phyloP scores from a whole-genome alignment of 2,113 vertebrate genomes.

The Halichoerus grypus region DNA sequence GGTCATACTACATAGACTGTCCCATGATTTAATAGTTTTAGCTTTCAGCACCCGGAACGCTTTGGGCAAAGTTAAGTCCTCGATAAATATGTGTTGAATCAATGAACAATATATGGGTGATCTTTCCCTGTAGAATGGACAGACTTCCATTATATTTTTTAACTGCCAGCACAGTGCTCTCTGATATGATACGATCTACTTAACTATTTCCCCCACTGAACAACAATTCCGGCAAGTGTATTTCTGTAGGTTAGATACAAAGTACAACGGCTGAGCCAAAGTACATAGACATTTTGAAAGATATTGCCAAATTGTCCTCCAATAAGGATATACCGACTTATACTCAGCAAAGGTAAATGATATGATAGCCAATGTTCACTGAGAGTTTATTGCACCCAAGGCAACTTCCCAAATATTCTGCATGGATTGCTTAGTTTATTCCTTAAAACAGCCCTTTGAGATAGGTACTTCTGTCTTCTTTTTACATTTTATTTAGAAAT shows the following conservation, averaged over 20 bases:
- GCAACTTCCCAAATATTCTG: background rate
- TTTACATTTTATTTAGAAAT: conserved; percentile 31
- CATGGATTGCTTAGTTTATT: background rate
- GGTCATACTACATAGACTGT: background rate
- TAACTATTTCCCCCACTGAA: background rate
- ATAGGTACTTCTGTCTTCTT: background rate
- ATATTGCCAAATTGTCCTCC: background rate
- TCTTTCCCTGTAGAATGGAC: background rate
- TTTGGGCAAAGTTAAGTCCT: background rate
- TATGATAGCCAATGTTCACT: background rate
- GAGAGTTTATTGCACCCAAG: background rate
- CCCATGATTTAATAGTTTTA: background rate
- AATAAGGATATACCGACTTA: background rate
- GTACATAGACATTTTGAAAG: background rate
- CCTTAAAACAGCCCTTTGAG: background rate
- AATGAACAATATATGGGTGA: background rate
- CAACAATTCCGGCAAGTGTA: background rate
- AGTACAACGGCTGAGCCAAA: background rate
- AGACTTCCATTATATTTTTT: background rate
- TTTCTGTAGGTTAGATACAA: background rate
- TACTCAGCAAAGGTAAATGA: background rate
- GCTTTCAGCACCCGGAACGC: background rate
- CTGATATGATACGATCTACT: background rate
- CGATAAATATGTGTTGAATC: background rate
- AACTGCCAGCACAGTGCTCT: background rate